These are phyloP conservation scores for Pseudolaguvia tuberculata DNA, from an alignment of 2,113 vertebrate species.

Conservation along the genomic window DNA sequence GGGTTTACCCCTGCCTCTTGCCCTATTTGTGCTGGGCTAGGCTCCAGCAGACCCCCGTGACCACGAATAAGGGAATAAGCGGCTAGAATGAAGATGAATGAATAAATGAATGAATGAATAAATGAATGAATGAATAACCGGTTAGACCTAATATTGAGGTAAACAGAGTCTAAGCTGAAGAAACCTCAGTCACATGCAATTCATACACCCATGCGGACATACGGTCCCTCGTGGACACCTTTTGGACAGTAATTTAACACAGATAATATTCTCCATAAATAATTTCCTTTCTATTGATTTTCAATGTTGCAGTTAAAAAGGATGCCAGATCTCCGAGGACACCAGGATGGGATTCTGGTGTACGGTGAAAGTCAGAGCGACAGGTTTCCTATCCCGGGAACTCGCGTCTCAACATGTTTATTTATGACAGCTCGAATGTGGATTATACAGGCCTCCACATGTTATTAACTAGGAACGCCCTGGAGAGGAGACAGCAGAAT, in stretches of 20 bases:
- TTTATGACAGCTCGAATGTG: constrained; percentile 57
- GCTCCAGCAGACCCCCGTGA: too few relatives aligned
- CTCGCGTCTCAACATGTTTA: constrained; percentile 58
- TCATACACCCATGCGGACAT: neutral
- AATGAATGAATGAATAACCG: too few relatives aligned
- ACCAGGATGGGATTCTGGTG: constrained; percentile 62
- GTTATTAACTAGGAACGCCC: constrained; percentile 29
- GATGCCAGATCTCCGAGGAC: constrained; percentile 67
- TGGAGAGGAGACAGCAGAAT: constrained; percentile 11
- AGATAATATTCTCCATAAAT: constrained; percentile 79
- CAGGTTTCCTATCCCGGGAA: constrained; percentile 71
- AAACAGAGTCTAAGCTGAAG: neutral
- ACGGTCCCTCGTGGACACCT: constrained; percentile 58
- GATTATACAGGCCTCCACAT: constrained; percentile 51
- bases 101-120: too few relatives aligned
- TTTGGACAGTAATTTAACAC: constrained; percentile 71
- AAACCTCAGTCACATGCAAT: neutral
- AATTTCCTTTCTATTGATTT: constrained; percentile 75
- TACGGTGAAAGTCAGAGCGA: constrained; percentile 74
- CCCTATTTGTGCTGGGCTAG: too few relatives aligned
- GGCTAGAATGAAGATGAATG: too few relatives aligned
- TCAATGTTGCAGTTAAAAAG: constrained; percentile 70
- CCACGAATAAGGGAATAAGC: too few relatives aligned
- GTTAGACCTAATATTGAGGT: neutral
- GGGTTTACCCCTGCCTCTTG: too few relatives aligned